phyloP scores from a whole-genome alignment of 64 coral and sea anemone genomes.

The Dendrophyllia cribrosa region DNA sequence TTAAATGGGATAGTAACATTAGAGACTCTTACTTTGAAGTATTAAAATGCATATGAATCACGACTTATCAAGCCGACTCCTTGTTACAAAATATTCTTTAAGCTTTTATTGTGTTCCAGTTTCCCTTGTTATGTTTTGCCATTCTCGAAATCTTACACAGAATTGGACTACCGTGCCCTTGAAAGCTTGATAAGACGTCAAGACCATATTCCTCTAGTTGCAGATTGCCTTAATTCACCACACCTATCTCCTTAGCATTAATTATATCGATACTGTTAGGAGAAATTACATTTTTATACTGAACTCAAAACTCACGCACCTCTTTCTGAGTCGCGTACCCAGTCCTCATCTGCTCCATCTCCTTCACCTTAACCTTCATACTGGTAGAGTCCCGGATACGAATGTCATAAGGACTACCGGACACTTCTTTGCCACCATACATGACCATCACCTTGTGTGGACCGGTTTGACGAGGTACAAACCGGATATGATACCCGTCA shows the following conservation, averaged over 20 bases:
- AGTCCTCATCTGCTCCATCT: slow-evolving; percentile 59
- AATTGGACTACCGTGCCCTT: too few species aligned
- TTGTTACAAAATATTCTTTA: too few species aligned
- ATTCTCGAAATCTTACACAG: too few species aligned
- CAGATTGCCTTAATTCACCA: too few species aligned
- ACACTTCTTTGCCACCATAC: slow-evolving; percentile 79
- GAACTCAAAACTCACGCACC: slow-evolving; percentile 26
- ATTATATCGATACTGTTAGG: not conserved
- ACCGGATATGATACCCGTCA: slow-evolving; percentile 82
- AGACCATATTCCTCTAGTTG: not conserved
- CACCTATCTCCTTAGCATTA: too few species aligned
- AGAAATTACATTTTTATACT: too few species aligned
- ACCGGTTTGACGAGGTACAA: slow-evolving; percentile 73
- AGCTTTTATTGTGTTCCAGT: too few species aligned
- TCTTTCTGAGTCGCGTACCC: slow-evolving; percentile 72
- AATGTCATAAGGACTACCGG: slow-evolving; percentile 72
- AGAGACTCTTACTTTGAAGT: too few species aligned
- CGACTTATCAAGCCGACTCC: too few species aligned
- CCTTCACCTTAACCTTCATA: slow-evolving; percentile 63
- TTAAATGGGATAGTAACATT: too few species aligned
- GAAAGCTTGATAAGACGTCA: not conserved
- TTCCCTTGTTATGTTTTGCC: too few species aligned
- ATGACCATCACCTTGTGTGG: slow-evolving; percentile 70
- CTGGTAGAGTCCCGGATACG: slow-evolving; percentile 57
- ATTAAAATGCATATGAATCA: too few species aligned